These are phyloP conservation scores for Clitarchus hookeri DNA, from an alignment of 2,888 invertebrate genomes.

Conservation along the genomic window DNA sequence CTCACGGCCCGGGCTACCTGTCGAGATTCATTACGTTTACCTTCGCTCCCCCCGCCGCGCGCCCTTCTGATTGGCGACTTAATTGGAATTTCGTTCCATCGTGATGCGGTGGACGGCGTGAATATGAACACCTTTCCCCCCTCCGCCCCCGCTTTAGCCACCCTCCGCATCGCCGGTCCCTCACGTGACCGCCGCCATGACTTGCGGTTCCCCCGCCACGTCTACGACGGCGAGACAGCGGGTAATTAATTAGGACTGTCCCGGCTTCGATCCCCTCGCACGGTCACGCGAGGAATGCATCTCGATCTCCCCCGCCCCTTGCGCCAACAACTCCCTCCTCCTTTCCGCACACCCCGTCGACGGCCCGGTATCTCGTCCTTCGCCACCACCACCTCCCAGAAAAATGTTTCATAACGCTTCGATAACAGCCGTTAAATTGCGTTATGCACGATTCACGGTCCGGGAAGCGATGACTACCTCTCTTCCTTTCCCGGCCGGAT, in stretches of 20 bases:
- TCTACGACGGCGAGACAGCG: not conserved
- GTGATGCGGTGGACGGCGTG: slow-evolving; percentile 24
- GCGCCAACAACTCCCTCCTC: not conserved
- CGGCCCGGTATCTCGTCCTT: not conserved
- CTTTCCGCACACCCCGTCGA: no score
- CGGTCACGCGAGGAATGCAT: not conserved
- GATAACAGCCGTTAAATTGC: no score
- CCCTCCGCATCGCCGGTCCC: no score
- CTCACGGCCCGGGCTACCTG: slow-evolving; percentile 38
- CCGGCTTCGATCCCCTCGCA: not conserved
- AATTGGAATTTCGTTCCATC: slow-evolving; percentile 41
- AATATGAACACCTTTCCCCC: slow-evolving; percentile 23
- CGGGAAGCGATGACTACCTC: no score
- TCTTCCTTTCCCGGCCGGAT: no score
- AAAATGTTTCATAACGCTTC: no score
- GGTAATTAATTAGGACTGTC: not conserved
- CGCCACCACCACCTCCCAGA: not conserved
- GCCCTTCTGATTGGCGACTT: slow-evolving; percentile 38
- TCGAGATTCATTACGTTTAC: slow-evolving; percentile 39
- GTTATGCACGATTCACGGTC: no score
- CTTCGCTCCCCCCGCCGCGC: not conserved
- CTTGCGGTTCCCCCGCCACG: not conserved
- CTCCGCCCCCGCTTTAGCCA: not conserved
- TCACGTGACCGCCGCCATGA: slow-evolving; percentile 3
- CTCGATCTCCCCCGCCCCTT: not conserved